phyloP scores from a whole-genome alignment of 1,140 invertebrate species.

The Branchinecta lindahli region DNA sequence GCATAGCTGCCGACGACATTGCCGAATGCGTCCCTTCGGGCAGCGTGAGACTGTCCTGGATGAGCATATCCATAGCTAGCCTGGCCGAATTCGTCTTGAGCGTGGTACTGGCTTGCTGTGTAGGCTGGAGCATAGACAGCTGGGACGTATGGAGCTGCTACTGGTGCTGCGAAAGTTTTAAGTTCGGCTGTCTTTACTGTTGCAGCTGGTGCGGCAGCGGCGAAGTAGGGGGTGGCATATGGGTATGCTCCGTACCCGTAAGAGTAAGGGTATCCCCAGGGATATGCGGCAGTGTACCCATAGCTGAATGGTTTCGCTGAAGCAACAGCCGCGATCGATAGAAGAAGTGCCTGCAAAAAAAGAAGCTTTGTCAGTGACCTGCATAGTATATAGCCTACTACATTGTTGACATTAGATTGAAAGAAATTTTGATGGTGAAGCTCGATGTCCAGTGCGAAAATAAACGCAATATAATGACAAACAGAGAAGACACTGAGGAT shows the following conservation, averaged over 20 bases:
- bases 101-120: slow-evolving; percentile 34
- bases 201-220: background rate
- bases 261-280: background rate
- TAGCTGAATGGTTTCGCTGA: background rate
- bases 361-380: background rate
- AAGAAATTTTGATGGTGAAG: too few species aligned
- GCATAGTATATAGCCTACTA: too few species aligned
- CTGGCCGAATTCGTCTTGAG: slow-evolving; percentile 45
- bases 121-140: slow-evolving; percentile 23
- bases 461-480: too few species aligned
- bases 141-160: slow-evolving; percentile 11
- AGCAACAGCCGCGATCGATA: background rate
- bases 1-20: slow-evolving; percentile 19
- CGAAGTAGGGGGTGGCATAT: background rate
- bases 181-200: background rate
- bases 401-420: too few species aligned
- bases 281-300: background rate
- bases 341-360: background rate
- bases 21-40: slow-evolving; percentile 26
- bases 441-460: too few species aligned
- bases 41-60: slow-evolving; percentile 35
- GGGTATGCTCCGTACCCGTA: background rate
- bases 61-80: slow-evolving; percentile 39
- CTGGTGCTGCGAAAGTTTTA: background rate
- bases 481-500: too few species aligned